Conservation (phyloP, 2,888 invertebrate genomes). For the Suillia variegata region DNA sequence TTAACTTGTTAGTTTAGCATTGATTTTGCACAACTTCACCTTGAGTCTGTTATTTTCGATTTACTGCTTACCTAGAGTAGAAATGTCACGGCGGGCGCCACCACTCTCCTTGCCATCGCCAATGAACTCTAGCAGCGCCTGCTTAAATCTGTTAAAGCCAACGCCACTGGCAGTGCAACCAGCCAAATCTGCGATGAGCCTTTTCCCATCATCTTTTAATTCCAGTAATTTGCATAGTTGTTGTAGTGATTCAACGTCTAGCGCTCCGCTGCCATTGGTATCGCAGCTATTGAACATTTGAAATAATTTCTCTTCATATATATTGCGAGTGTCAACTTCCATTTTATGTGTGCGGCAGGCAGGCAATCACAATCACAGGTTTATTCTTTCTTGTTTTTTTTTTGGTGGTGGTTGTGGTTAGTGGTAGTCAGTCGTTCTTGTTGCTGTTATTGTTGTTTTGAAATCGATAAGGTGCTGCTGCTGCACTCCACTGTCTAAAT, state of each 20-base stretch:
- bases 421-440: slow-evolving; percentile 17
- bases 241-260: slow-evolving; percentile 71
- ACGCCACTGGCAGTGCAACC: slow-evolving; percentile 58
- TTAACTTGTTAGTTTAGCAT: too few species aligned
- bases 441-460: slow-evolving; percentile 17
- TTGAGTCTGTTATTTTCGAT: too few species aligned
- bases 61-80: too few species aligned
- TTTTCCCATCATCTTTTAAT: slow-evolving; percentile 73
- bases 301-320: slow-evolving; percentile 81
- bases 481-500: too few species aligned
- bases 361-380: too few species aligned
- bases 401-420: slow-evolving; percentile 61
- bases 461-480: slow-evolving; percentile 38
- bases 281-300: slow-evolving; percentile 82
- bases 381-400: too few species aligned
- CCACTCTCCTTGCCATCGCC: too few species aligned
- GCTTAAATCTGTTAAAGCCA: slow-evolving; percentile 77
- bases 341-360: too few species aligned
- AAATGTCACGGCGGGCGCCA: too few species aligned
- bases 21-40: too few species aligned
- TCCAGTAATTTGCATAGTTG: slow-evolving; percentile 78
- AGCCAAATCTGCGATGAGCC: slow-evolving; percentile 66
- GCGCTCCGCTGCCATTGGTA: slow-evolving; percentile 69
- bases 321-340: too few species aligned
- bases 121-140: slow-evolving; percentile 74